These are phyloP conservation scores for Orussus abietinus DNA, from an alignment of 1,140 invertebrate species.

Conservation along the genomic window DNA sequence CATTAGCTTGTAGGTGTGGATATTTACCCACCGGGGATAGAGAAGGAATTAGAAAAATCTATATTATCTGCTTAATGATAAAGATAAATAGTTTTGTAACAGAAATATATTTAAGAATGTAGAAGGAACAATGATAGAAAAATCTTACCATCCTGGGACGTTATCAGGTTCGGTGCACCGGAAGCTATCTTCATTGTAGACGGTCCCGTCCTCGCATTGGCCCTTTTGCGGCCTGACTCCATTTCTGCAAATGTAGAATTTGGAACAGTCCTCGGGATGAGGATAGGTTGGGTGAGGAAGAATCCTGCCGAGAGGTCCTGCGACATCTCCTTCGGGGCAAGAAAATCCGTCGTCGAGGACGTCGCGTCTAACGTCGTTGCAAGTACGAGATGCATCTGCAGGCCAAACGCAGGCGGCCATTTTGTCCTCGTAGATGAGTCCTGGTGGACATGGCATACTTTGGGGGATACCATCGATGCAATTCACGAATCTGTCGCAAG, in stretches of 20 bases:
- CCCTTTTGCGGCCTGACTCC: constrained; percentile 72
- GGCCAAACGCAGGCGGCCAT: constrained; percentile 74
- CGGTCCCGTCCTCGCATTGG: constrained; percentile 69
- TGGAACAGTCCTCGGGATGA: constrained; percentile 78
- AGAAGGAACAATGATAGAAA: too few relatives aligned
- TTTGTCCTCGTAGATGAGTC: constrained; percentile 75
- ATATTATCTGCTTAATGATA: too few relatives aligned
- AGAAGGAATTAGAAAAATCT: too few relatives aligned
- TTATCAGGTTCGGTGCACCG: constrained; percentile 77
- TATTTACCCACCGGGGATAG: too few relatives aligned
- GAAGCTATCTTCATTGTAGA: constrained; percentile 78
- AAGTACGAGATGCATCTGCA: constrained; percentile 59
- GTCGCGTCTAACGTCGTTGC: constrained; percentile 64
- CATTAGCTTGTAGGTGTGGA: too few relatives aligned
- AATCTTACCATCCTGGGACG: constrained; percentile 77
- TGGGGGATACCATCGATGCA: constrained; percentile 73
- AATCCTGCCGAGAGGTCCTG: constrained; percentile 65
- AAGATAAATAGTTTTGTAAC: too few relatives aligned
- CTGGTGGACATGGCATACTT: constrained; percentile 71
- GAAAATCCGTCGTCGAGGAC: constrained; percentile 71
- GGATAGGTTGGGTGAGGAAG: constrained; percentile 77
- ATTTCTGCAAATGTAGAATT: constrained; percentile 81
- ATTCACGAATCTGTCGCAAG: constrained; percentile 80
- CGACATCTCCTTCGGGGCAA: constrained; percentile 69
- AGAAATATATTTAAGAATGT: too few relatives aligned